A percentile compares a stretch with the other conserved stretches of the same genome.
phyloP scores from a whole-genome alignment of 2,888 invertebrate species.

The Alviniconcha strummeri region DNA sequence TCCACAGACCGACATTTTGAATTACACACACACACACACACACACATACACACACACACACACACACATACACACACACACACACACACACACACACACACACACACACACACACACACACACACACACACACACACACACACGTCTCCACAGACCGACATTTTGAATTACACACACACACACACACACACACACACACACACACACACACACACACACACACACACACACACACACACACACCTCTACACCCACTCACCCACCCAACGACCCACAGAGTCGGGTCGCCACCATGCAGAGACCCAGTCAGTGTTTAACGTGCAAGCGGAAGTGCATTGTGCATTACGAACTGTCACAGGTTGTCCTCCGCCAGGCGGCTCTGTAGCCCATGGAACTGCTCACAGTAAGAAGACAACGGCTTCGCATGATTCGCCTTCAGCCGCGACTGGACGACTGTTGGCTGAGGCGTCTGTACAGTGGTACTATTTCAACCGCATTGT shows the following conservation, averaged over 20 bases:
- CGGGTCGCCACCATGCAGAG: too few species aligned
- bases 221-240: not conserved
- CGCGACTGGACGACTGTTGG: too few species aligned
- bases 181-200: not conserved
- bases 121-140: not conserved
- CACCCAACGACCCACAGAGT: not conserved
- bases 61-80: not conserved
- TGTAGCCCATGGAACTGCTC: not conserved
- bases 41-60: constrained; percentile 1
- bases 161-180: not conserved
- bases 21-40: too few species aligned
- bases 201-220: not conserved
- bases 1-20: too few species aligned
- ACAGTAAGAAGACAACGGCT: not conserved
- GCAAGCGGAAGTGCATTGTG: too few species aligned
- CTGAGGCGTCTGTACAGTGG: too few species aligned
- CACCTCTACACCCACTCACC: not conserved
- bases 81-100: not conserved
- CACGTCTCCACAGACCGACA: not conserved
- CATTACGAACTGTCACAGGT: too few species aligned
- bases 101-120: not conserved
- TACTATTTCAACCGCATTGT: too few species aligned
- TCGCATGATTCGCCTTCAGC: too few species aligned
- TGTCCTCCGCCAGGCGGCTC: not conserved
- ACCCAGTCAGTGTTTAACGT: too few species aligned